These are phyloP conservation scores for Boloria selene DNA, from an alignment of 2,888 invertebrate species.

Conservation along the genomic window DNA sequence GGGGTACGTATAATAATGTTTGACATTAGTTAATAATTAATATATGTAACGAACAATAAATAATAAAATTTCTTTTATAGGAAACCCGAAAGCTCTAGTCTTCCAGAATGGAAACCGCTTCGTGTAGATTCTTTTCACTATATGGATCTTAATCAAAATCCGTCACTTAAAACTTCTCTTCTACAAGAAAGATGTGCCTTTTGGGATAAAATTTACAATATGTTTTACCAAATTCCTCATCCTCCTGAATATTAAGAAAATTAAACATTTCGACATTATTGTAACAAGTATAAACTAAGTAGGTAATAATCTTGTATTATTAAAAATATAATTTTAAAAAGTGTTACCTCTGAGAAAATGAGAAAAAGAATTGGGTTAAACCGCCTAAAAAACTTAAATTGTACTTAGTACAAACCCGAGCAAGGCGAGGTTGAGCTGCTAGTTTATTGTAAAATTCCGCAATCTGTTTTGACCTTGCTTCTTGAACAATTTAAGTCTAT, in stretches of 20 bases:
- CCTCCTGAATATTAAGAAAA: constrained; percentile 23
- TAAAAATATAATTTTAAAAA: too few species aligned
- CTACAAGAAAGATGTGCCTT: constrained; percentile 44
- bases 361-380: too few species aligned
- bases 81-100: constrained; percentile 46
- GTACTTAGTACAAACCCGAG: too few species aligned
- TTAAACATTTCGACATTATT: neutral
- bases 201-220: constrained; percentile 49
- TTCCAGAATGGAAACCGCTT: constrained; percentile 49
- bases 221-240: constrained; percentile 40
- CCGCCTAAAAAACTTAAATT: too few species aligned
- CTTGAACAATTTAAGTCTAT: too few species aligned
- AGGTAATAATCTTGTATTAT: too few species aligned
- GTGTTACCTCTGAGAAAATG: too few species aligned
- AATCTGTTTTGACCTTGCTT: too few species aligned
- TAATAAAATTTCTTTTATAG: constrained; percentile 39
- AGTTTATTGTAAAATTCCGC: too few species aligned
- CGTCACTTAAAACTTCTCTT: constrained; percentile 43
- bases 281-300: neutral
- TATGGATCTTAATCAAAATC: constrained; percentile 45
- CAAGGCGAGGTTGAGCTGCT: too few species aligned
- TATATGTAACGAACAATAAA: neutral
- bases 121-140: constrained; percentile 44
- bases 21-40: neutral
- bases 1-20: constrained; percentile 17